phyloP scores from a whole-genome alignment of 1,140 invertebrate genomes.

The Mesaphorura yosii region DNA sequence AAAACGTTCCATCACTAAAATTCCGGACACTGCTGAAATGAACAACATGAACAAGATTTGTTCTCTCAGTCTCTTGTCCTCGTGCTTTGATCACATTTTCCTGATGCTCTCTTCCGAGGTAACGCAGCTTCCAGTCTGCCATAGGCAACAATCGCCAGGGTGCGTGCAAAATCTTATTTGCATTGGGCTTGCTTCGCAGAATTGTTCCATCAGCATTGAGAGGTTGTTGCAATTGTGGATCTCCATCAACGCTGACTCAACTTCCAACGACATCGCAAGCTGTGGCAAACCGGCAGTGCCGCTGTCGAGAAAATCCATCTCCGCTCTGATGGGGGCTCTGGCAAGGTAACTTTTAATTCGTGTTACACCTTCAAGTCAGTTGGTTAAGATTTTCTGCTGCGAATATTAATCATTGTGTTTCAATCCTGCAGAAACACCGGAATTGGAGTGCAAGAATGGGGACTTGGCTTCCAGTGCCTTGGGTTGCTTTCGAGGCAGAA shows the following conservation, averaged over 20 bases:
- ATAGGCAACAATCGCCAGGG: too few relatives aligned
- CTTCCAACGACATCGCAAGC: conserved; percentile 13
- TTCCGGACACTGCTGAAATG: too few relatives aligned
- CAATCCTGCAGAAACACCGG: conserved; percentile 46
- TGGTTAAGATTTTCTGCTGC: background rate
- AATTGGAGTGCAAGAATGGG: conserved; percentile 60
- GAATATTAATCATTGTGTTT: conserved; percentile 18
- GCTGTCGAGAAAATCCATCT: conserved; percentile 28
- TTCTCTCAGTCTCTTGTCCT: conserved; percentile 14
- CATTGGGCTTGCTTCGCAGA: conserved; percentile 21
- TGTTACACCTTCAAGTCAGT: background rate
- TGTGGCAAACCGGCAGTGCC: conserved; percentile 31
- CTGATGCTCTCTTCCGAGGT: conserved; percentile 29
- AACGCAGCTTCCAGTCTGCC: too few relatives aligned
- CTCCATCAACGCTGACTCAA: conserved; percentile 30
- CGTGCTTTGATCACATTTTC: conserved; percentile 28
- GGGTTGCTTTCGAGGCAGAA: conserved; percentile 38
- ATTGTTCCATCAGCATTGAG: conserved; percentile 29
- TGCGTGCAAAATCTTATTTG: too few relatives aligned
- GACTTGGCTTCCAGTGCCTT: conserved; percentile 51
- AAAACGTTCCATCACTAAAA: too few relatives aligned
- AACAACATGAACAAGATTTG: too few relatives aligned
- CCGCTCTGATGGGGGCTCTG: conserved; percentile 29
- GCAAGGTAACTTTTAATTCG: conserved; percentile 28
- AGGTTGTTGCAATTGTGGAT: conserved; percentile 33